These are phyloP conservation scores for Malacoraja senta DNA, from an alignment of 2,797 vertebrate species.

Conservation along the genomic window DNA sequence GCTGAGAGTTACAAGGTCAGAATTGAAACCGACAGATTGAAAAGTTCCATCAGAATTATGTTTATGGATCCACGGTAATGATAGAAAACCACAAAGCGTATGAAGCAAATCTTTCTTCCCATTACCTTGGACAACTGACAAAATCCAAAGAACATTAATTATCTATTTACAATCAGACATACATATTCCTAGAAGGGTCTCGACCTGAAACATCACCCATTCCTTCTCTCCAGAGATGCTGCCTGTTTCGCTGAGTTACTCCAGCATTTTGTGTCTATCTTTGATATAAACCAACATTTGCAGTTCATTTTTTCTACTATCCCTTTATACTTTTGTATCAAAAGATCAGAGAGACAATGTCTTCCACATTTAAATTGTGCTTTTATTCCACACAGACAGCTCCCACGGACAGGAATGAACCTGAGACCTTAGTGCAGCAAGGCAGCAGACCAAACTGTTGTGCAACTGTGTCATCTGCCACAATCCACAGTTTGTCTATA, in stretches of 20 bases:
- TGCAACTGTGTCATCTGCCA: too few species aligned
- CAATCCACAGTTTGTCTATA: too few species aligned
- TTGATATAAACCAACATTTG: too few species aligned
- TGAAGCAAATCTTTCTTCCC: conserved; percentile 60
- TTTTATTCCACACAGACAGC: too few species aligned
- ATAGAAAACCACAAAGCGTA: conserved; percentile 72
- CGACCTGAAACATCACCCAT: too few species aligned
- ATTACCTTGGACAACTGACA: conserved; percentile 46
- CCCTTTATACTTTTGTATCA: neutral
- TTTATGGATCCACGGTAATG: conserved; percentile 80
- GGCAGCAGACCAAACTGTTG: too few species aligned
- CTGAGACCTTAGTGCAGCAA: too few species aligned
- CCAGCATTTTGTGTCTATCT: too few species aligned
- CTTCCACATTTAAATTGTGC: neutral
- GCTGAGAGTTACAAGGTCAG: conserved; percentile 62
- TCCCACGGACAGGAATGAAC: too few species aligned
- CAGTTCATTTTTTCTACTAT: neutral
- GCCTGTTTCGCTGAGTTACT: too few species aligned
- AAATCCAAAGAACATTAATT: neutral
- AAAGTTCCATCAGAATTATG: conserved; percentile 61
- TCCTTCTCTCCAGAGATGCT: too few species aligned
- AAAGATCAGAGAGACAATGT: neutral
- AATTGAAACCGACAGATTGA: conserved; percentile 60
- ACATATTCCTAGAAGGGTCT: too few species aligned
- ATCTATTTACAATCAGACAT: neutral